Conservation (phyloP, 1,140 invertebrate species). For the Tigriopus japonicus region DNA sequence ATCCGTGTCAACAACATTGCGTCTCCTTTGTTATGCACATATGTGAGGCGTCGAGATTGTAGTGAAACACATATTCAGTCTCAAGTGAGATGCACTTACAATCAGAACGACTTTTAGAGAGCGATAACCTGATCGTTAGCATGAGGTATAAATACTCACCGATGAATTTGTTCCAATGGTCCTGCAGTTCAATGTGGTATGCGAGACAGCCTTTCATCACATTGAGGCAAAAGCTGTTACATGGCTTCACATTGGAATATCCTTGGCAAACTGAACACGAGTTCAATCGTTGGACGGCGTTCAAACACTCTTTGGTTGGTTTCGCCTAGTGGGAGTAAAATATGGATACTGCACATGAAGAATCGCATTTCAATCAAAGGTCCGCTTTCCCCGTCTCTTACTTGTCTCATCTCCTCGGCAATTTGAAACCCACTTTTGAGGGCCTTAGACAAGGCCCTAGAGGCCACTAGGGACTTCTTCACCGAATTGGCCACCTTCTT, state of each 20-base stretch:
- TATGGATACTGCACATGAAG: not conserved
- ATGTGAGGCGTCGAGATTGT: no score
- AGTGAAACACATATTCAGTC: no score
- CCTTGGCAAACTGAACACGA: slow-evolving; percentile 65
- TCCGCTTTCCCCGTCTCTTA: slow-evolving; percentile 28
- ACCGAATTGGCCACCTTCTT: slow-evolving; percentile 68
- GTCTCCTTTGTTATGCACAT: not conserved
- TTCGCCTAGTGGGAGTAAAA: not conserved
- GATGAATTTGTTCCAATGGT: slow-evolving; percentile 75
- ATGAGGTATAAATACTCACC: slow-evolving; percentile 41
- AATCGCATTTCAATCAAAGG: not conserved
- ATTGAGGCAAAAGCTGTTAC: slow-evolving; percentile 66
- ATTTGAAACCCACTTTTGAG: slow-evolving; percentile 61
- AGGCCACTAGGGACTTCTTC: slow-evolving; percentile 78
- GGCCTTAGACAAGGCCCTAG: slow-evolving; percentile 74
- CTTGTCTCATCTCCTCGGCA: slow-evolving; percentile 55
- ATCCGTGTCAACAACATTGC: no score
- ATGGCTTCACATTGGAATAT: slow-evolving; percentile 43
- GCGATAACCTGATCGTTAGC: no score
- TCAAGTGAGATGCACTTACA: no score
- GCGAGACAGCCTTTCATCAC: slow-evolving; percentile 71
- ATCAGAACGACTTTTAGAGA: no score
- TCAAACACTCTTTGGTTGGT: not conserved
- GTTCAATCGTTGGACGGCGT: slow-evolving; percentile 55
- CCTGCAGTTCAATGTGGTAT: slow-evolving; percentile 55